A percentile compares a stretch with the other conserved stretches of the same genome.
Conservation (phyloP, 2,113 vertebrate genomes). For the Myotis yumanensis region DNA sequence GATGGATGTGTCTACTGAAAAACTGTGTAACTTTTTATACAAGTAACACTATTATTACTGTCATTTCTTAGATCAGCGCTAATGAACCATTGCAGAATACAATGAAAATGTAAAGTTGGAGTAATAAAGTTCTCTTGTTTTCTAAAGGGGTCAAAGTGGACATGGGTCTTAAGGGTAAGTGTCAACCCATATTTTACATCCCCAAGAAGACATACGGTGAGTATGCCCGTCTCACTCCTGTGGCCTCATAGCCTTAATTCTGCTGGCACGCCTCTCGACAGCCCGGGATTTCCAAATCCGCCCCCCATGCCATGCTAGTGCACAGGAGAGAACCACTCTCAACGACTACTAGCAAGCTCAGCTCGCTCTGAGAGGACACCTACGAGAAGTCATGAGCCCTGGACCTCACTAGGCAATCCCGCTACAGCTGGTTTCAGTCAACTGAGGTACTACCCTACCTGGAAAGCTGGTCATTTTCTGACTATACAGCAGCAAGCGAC, state of each 20-base stretch:
- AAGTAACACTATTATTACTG: conserved; percentile 90
- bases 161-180: not conserved
- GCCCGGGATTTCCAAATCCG: conserved; percentile 49
- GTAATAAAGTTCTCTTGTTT: conserved; percentile 57
- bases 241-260: conserved; percentile 23
- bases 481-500: conserved; percentile 67
- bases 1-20: conserved; percentile 89
- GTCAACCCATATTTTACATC: not conserved
- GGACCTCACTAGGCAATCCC: conserved; percentile 25
- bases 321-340: conserved; percentile 11
- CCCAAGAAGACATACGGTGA: not conserved
- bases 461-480: conserved; percentile 82
- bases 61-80: conserved; percentile 86
- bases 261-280: conserved; percentile 30
- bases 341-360: not conserved
- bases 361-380: conserved; percentile 11
- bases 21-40: conserved; percentile 87
- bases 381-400: not conserved
- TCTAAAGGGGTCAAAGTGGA: conserved; percentile 52
- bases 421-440: conserved; percentile 64
- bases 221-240: not conserved
- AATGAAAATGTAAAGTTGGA: conserved; percentile 78
- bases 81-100: conserved; percentile 85
- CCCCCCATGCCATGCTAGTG: not conserved
- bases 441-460: conserved; percentile 55